Base-by-base conservation (phyloP, 2,113 vertebrate genomes). In the Coptodon bakossiorum region DNA sequence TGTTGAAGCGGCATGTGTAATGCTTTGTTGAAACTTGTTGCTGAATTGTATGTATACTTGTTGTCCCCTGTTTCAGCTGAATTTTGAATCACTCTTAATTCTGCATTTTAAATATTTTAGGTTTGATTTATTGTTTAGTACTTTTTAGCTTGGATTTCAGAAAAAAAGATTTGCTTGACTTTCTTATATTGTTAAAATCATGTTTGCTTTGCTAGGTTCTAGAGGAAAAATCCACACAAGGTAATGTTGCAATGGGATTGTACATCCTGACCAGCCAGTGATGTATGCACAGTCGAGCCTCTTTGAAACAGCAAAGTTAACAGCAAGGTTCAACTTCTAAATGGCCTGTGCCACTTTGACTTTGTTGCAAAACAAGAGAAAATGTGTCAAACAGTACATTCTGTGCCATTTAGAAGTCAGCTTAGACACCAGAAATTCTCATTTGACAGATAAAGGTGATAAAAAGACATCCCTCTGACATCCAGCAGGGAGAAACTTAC, bases 371-470 rank as follows among this genome's bases (percentile, higher is more conserved):
- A 85, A 90, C 80, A 86, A 81, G 56, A 38, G 36, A 80, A 14
- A 17, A 78, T 29, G 71, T 56, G 56, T 43, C 80, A 79, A 82
- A 86, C 68, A 40, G 61, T 45, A 76, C 9, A 76, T 83, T 71
- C 43, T 86, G 79, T 6, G 3, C 82, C 31, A 54, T 82, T 88
- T 91, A 17, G 48, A 57, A 66, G 86, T 84, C 90, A 86, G 89
- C 63, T 82, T 53, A n/a, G 90, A 86, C 86, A 85, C 80, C 50
- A 89, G 50, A 71, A 54, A 80, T 91, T 91, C 89, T 82, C 88
- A 88, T 88, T 78, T 86, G 90, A 91, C 80, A 38, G 86, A 90
- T 80, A 91, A 56, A 71, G 63, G 90, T 91, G 79, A 94, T 92
- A 86, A 91, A 93, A 87, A 76, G 54, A 45, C 73, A 84, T 79